Conservation (phyloP, 1,140 invertebrate species). For the Drepana arcuata region DNA sequence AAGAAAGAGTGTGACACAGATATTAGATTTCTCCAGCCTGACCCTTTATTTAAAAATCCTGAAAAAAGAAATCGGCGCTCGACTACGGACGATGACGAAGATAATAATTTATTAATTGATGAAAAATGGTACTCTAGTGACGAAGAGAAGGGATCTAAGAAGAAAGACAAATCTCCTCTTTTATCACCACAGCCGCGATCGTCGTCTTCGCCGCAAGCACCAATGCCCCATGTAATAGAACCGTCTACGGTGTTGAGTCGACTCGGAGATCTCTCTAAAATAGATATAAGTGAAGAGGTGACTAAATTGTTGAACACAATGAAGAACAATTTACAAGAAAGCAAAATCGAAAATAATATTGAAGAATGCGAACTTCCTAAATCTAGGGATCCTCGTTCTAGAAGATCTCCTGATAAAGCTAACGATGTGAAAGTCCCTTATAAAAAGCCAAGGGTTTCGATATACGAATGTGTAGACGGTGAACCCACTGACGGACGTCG, state of each 20-base stretch:
- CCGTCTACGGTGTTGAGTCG: slow-evolving; percentile 75
- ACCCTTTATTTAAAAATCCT: slow-evolving; percentile 56
- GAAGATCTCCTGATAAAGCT: slow-evolving; percentile 40
- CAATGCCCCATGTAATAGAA: slow-evolving; percentile 55
- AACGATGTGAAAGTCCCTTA: slow-evolving; percentile 41
- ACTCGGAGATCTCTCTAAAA: slow-evolving; percentile 80
- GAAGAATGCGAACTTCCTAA: slow-evolving; percentile 25
- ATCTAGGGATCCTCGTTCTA: slow-evolving; percentile 45
- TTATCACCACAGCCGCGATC: slow-evolving; percentile 37
- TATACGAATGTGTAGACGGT: slow-evolving; percentile 67
- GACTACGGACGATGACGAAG: slow-evolving; percentile 70
- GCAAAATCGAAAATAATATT: slow-evolving; percentile 22
- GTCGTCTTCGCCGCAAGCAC: slow-evolving; percentile 37
- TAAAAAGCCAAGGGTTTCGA: slow-evolving; percentile 56
- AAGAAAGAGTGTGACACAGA: slow-evolving; percentile 69
- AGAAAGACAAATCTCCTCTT: slow-evolving; percentile 40
- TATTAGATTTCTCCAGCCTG: slow-evolving; percentile 57
- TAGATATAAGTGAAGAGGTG: slow-evolving; percentile 81
- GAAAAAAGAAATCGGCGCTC: slow-evolving; percentile 60
- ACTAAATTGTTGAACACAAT: slow-evolving; percentile 78
- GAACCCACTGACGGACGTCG: slow-evolving; percentile 62
- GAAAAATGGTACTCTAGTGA: slow-evolving; percentile 87
- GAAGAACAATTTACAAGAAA: slow-evolving; percentile 71
- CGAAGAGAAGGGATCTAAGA: slow-evolving; percentile 73
- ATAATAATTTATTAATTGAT: slow-evolving; percentile 72